Conservation (phyloP, 2,888 invertebrate genomes). For the Sclerodermus sp. region DNA sequence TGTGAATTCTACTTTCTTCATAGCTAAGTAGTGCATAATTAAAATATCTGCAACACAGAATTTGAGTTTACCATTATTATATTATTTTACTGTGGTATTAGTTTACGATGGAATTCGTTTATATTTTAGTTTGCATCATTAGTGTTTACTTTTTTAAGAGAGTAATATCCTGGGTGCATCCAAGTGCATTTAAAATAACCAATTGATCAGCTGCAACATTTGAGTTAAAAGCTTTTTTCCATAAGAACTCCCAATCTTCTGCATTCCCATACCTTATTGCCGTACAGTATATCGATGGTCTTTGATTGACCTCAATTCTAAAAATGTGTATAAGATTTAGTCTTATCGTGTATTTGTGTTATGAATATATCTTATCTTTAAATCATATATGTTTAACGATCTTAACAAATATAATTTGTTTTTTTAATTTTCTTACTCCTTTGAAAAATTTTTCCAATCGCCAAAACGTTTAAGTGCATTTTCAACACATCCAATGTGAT, state of each 20-base stretch:
- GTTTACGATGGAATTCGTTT: too few relatives aligned
- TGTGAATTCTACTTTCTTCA: constrained; percentile 49
- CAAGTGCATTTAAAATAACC: constrained; percentile 65
- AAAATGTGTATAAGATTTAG: too few relatives aligned
- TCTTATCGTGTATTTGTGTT: neutral
- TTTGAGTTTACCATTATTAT: neutral
- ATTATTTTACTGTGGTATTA: too few relatives aligned
- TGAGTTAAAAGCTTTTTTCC: constrained; percentile 64
- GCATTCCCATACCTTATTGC: constrained; percentile 67
- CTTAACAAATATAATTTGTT: neutral
- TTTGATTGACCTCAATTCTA: constrained; percentile 69
- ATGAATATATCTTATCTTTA: neutral
- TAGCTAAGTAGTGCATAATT: constrained; percentile 54
- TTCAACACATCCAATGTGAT: constrained; percentile 60
- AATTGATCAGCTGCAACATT: constrained; percentile 66
- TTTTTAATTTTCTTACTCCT: too few relatives aligned
- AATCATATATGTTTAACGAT: neutral
- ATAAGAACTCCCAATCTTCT: constrained; percentile 73
- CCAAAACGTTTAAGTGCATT: constrained; percentile 56
- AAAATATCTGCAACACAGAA: constrained; percentile 60
- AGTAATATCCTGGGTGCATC: constrained; percentile 59
- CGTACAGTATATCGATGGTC: constrained; percentile 67
- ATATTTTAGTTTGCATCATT: too few relatives aligned
- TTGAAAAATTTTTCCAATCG: constrained; percentile 43
- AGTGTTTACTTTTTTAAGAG: constrained; percentile 57